Evolutionary conservation across 1,140 invertebrate species (phyloP).

Genomic region (Cydia strobilella): DNA sequence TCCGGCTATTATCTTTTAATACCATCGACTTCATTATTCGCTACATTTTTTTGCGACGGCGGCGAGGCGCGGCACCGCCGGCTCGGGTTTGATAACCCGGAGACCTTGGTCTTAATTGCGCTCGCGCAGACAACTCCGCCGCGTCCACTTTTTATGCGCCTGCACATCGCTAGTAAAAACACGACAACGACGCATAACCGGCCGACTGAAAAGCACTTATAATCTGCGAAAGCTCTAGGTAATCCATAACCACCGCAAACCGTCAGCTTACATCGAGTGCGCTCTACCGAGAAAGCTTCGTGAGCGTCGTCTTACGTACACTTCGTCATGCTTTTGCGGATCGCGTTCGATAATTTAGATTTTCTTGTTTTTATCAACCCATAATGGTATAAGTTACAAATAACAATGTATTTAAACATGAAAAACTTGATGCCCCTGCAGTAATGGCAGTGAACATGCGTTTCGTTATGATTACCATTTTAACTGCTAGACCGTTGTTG

Average conservation of each 20-base stretch:
- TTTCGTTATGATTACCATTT: constrained; percentile 19
- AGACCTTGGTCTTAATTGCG: constrained; percentile 80
- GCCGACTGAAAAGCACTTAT: constrained; percentile 63
- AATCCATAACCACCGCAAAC: constrained; percentile 48
- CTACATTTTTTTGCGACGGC: constrained; percentile 75
- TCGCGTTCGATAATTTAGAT: constrained; percentile 52
- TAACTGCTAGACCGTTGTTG: constrained; percentile 7
- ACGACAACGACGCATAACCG: constrained; percentile 65
- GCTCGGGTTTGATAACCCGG: constrained; percentile 78
- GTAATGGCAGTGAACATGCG: constrained; percentile 20
- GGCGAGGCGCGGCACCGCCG: constrained; percentile 67
- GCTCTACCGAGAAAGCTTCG: constrained; percentile 63
- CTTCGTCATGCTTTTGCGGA: constrained; percentile 55
- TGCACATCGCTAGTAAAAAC: constrained; percentile 78
- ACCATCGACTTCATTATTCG: constrained; percentile 76
- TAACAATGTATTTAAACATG: constrained; percentile 21
- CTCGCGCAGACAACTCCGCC: constrained; percentile 74
- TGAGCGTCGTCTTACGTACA: constrained; percentile 37
- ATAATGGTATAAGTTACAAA: constrained; percentile 34
- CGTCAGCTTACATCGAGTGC: constrained; percentile 56
- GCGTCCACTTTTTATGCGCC: constrained; percentile 77
- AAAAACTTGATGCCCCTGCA: not conserved
- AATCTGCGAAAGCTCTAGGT: constrained; percentile 53
- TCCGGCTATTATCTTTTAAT: constrained; percentile 77
- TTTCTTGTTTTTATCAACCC: constrained; percentile 44